Conservation (phyloP, 1,140 invertebrate genomes). For the Lepidurus apus region DNA sequence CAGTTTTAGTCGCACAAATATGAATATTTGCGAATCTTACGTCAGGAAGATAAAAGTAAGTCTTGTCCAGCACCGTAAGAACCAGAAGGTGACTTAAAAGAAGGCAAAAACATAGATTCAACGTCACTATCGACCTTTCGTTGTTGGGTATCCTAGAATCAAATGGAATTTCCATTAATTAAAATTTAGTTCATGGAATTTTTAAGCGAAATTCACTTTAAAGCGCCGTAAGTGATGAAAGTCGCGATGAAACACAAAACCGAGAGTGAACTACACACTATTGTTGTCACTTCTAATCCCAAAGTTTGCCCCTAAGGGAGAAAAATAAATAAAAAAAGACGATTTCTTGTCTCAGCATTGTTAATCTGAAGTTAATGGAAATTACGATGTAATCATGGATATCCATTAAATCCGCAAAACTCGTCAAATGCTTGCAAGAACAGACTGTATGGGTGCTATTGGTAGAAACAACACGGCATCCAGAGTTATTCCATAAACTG, state of each 20-base stretch:
- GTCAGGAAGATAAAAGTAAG: slow-evolving; percentile 42
- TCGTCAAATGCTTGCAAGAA: slow-evolving; percentile 57
- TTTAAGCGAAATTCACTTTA: slow-evolving; percentile 41
- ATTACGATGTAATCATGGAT: slow-evolving; percentile 41
- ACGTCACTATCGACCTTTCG: slow-evolving; percentile 52
- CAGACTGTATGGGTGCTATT: slow-evolving; percentile 52
- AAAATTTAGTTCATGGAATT: background rate
- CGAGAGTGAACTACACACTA: slow-evolving; percentile 54
- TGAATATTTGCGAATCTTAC: slow-evolving; percentile 33
- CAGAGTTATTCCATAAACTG: slow-evolving; percentile 39
- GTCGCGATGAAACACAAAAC: slow-evolving; percentile 53
- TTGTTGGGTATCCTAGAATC: slow-evolving; percentile 40
- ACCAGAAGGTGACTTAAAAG: slow-evolving; percentile 55
- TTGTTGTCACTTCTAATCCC: slow-evolving; percentile 51
- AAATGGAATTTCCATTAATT: slow-evolving; percentile 28
- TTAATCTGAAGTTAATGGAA: background rate
- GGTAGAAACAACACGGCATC: slow-evolving; percentile 48
- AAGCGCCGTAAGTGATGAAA: slow-evolving; percentile 49
- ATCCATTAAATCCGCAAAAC: slow-evolving; percentile 56
- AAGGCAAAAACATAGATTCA: slow-evolving; percentile 53
- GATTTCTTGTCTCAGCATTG: background rate
- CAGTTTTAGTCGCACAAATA: background rate
- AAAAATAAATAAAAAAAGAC: slow-evolving; percentile 26
- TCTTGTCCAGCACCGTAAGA: slow-evolving; percentile 52
- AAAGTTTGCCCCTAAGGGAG: slow-evolving; percentile 40